Base-by-base conservation (phyloP, 2,113 vertebrate species). In the Leptobrachium leishanense region DNA sequence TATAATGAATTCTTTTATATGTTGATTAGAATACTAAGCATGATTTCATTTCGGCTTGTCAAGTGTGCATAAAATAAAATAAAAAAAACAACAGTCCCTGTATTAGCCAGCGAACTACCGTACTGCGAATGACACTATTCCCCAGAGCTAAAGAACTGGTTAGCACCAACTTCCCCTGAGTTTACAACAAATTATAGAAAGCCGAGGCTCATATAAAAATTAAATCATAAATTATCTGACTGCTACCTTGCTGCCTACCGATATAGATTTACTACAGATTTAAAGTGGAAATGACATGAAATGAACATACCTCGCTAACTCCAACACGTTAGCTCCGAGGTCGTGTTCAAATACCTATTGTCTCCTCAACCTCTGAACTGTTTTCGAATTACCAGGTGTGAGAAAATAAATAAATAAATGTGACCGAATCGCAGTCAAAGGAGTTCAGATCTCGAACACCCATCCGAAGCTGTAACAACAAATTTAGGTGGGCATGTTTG, bases 171-270 rank as follows among this genome's bases (percentile, higher is more conserved):
- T 86, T 93, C 92, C 92, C 92, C 86, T 92, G 94, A 95, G 96
- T 94, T 95, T 96, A 95, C 90, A 95, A 95, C 95, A 95, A 98
- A 95, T 98, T 97, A 97, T 94, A 94, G 94, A 96, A 95, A 95
- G 95, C 95, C 94, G 90, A 31, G 88, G 92, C 92, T 95, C 94
- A 93, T 93, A 96, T 96, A 96, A 97, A 50, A 96, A 98, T 98
- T 97, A 96, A 96, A 98, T 96, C 95, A 96, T 97, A 98, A 97
- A 97, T 97, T 96, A 96, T 95, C 93, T 92, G 92, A 93, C 93
- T 94, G 93, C 94, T 95, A 97, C 96, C 95, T 96, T 88, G 91
- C 94, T 94, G 94, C 92, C 93, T 92, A 90, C 91, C 89, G 90
- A 92, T 93, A 93, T 91, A 94, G 90, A 92, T 91, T 91, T 93